Percentiles rank a stretch among this genome's conserved stretches.
Evolutionary conservation across 2,797 vertebrate species (phyloP).

Genomic region (Poeciliopsis presidionis): DNA sequence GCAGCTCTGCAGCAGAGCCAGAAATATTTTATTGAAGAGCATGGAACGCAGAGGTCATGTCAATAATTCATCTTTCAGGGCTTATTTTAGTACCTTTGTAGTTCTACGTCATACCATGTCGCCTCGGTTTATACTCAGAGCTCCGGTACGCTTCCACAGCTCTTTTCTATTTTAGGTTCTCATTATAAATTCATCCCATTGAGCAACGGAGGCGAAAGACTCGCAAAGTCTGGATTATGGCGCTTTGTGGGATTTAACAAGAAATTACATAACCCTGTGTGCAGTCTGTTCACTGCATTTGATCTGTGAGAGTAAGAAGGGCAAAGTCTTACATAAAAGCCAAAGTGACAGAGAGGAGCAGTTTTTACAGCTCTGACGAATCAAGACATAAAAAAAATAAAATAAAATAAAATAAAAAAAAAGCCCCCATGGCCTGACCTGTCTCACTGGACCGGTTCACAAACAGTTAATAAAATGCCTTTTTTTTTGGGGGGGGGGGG

Average conservation of each 20-base stretch:
- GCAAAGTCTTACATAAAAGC: neutral
- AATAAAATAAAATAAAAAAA: neutral
- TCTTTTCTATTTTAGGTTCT: slow-evolving; percentile 1
- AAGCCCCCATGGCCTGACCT: neutral
- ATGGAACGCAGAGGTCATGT: neutral
- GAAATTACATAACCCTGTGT: neutral
- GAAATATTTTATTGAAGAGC: neutral
- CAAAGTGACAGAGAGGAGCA: neutral
- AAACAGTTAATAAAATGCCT: slow-evolving; percentile 35
- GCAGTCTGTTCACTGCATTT: neutral
- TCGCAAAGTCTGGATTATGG: neutral
- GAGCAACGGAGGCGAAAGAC: neutral
- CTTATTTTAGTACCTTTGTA: neutral
- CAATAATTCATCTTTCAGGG: neutral
- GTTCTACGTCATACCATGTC: neutral
- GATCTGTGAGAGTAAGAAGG: neutral
- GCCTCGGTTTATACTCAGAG: neutral
- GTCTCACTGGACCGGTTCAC: neutral
- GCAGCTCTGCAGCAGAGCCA: neutral
- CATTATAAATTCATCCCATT: neutral
- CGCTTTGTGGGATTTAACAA: neutral
- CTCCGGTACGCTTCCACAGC: neutral
- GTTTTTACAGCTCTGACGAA: neutral
- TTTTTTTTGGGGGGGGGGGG: too few relatives aligned
- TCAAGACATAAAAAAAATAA: neutral